A percentile compares a stretch with the other conserved stretches of the same genome.
Conservation (phyloP, 2,888 invertebrate genomes). For the Drosophila basisetae region DNA sequence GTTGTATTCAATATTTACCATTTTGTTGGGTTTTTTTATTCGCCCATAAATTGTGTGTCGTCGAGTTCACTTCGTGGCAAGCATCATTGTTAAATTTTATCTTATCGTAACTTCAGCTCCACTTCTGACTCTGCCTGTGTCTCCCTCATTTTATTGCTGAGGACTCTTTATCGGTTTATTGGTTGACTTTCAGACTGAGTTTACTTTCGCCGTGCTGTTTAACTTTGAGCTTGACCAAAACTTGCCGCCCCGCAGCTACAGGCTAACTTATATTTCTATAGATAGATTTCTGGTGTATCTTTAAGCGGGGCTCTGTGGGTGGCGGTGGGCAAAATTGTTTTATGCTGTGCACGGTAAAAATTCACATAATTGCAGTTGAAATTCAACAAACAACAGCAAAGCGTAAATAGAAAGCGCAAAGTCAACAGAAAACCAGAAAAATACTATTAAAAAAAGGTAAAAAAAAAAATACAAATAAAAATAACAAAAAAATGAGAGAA, state of each 20-base stretch:
- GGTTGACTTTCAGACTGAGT: conserved; percentile 52
- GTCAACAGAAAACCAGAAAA: conserved; percentile 70
- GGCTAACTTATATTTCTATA: conserved; percentile 35
- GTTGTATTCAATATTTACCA: not conserved
- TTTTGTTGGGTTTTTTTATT: not conserved
- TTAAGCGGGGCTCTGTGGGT: conserved; percentile 11
- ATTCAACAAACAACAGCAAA: conserved; percentile 78
- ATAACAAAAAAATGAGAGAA: conserved; percentile 19
- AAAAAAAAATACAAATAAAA: not conserved
- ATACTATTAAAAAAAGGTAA: conserved; percentile 8
- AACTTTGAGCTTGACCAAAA: conserved; percentile 63
- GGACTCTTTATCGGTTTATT: conserved; percentile 10
- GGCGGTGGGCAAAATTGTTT: conserved; percentile 61
- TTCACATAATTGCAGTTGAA: conserved; percentile 80
- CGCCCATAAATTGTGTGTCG: not conserved
- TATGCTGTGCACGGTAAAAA: conserved; percentile 80
- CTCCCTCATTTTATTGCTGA: not conserved
- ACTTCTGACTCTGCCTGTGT: not conserved
- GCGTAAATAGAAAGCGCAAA: conserved; percentile 81
- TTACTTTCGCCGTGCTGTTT: conserved; percentile 62
- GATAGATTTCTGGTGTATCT: conserved; percentile 34
- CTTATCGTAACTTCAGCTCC: not conserved
- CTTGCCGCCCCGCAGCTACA: conserved; percentile 26
- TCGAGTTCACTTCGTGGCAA: not conserved
- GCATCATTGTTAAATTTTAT: not conserved